Conservation (phyloP, 1,140 invertebrate genomes). For the Drosophila biarmipes region DNA sequence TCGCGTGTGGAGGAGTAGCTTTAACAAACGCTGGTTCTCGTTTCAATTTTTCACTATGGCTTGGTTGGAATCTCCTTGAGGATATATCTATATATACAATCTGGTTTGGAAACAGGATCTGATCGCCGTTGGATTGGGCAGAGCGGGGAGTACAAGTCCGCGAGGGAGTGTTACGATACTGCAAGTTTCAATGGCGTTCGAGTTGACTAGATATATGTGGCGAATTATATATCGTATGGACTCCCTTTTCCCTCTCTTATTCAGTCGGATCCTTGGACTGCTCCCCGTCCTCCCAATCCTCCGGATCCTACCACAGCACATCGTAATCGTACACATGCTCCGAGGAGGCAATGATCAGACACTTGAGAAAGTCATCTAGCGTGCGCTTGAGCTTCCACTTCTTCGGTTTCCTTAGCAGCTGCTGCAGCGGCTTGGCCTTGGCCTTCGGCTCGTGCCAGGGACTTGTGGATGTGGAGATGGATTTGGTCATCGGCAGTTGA, state of each 20-base stretch:
- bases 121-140: conserved; percentile 7
- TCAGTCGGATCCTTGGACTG: not conserved
- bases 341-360: conserved; percentile 69
- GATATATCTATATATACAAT: conserved; percentile 48
- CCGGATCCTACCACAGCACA: conserved; percentile 62
- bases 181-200: conserved; percentile 49
- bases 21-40: conserved; percentile 61
- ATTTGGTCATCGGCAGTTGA: conserved; percentile 22
- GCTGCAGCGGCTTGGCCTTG: conserved; percentile 36
- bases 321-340: conserved; percentile 75
- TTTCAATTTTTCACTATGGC: conserved; percentile 13
- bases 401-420: conserved; percentile 53
- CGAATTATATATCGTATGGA: conserved; percentile 13
- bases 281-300: conserved; percentile 20
- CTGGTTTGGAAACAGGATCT: not conserved
- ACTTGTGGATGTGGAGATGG: conserved; percentile 62
- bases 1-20: conserved; percentile 39
- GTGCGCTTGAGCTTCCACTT: conserved; percentile 67
- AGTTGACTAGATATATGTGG: conserved; percentile 67
- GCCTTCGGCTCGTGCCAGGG: conserved; percentile 57
- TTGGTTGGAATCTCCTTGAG: conserved; percentile 9
- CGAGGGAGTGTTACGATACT: conserved; percentile 2
- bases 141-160: not conserved
- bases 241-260: not conserved
- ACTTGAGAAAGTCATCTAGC: conserved; percentile 68